Percentiles rank a stretch among this genome's conserved stretches.
Conservation (phyloP, 2,797 vertebrate species). For the Triplophysa bombifrons region DNA sequence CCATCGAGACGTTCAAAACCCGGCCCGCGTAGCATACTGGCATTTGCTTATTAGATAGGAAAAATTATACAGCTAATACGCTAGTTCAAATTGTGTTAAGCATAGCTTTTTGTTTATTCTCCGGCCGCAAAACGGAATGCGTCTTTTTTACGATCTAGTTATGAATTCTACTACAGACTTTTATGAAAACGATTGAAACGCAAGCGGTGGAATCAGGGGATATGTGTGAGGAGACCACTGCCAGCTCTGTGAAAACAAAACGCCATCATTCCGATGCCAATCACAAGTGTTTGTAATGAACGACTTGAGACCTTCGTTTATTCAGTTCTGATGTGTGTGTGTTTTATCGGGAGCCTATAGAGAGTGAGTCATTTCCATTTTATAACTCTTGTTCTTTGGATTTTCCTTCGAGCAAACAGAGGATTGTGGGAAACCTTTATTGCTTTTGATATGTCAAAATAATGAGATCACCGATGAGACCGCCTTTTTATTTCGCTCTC, state of each 20-base stretch:
- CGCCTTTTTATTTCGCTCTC: background rate
- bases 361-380: constrained; percentile 23
- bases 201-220: constrained; percentile 23
- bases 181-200: constrained; percentile 24
- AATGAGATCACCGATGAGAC: background rate
- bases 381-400: background rate
- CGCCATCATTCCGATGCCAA: background rate
- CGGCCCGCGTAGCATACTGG: background rate
- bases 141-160: constrained; percentile 2
- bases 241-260: background rate
- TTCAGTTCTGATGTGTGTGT: background rate
- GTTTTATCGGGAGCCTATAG: constrained; percentile 7
- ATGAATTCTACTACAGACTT: constrained; percentile 11
- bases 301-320: constrained; percentile 23
- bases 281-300: constrained; percentile 25
- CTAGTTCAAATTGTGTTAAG: constrained; percentile 43
- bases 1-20: constrained; percentile 28
- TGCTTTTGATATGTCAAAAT: background rate
- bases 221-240: background rate
- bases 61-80: constrained; percentile 27
- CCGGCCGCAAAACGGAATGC: constrained; percentile 4
- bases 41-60: constrained; percentile 42
- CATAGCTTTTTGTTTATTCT: constrained; percentile 28
- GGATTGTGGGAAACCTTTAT: background rate
- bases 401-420: constrained; percentile 7